These are phyloP conservation scores for Tokudaia tokunoshimensis DNA, from an alignment of 2,797 vertebrate genomes.

Conservation along the genomic window DNA sequence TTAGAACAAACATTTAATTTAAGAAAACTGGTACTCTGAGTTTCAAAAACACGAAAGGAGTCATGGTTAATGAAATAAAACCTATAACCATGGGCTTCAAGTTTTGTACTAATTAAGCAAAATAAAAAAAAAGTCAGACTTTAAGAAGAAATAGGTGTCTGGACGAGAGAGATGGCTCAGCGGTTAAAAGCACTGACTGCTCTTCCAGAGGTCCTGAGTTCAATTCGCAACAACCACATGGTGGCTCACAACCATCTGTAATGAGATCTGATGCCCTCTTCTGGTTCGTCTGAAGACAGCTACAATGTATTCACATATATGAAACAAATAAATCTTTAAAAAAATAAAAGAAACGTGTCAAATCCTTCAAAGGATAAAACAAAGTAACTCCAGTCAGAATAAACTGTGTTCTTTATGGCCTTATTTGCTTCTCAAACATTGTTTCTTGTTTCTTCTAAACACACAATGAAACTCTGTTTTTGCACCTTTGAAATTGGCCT, in stretches of 20 bases:
- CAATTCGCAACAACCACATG: no score
- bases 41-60: not conserved
- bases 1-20: not conserved
- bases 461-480: not conserved
- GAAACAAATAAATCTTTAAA: no score
- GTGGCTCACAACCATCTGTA: no score
- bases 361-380: not conserved
- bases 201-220: no score
- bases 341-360: not conserved
- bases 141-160: not conserved
- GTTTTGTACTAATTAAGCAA: conserved; percentile 4
- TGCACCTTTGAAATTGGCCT: not conserved
- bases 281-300: no score
- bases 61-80: not conserved
- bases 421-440: not conserved
- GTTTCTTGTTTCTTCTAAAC: not conserved
- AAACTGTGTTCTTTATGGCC: no score
- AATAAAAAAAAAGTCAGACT: not conserved
- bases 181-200: no score
- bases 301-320: no score
- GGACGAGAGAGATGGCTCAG: no score
- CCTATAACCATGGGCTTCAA: conserved; percentile 15
- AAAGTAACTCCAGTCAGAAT: not conserved
- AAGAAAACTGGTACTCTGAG: conserved; percentile 39
- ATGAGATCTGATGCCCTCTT: no score